phyloP scores from a whole-genome alignment of 1,140 invertebrate species.

The Agrypnia vestita region DNA sequence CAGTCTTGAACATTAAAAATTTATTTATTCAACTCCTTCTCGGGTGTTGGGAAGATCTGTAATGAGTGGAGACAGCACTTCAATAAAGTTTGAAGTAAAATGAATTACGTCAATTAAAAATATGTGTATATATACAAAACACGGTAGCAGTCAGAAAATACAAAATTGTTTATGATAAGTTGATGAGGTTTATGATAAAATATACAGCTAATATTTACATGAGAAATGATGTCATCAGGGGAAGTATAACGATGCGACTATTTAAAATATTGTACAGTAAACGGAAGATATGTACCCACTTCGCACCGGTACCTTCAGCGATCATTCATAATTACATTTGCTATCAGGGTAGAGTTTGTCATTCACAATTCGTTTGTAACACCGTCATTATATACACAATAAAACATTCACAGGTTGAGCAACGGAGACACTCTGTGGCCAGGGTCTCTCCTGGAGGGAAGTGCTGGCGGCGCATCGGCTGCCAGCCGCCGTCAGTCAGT shows the following conservation, averaged over 20 bases:
- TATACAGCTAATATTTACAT: too few relatives aligned
- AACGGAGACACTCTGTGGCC: background rate
- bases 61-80: too few relatives aligned
- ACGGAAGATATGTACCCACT: slow-evolving; percentile 21
- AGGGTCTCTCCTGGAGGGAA: background rate
- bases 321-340: too few relatives aligned
- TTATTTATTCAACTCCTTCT: slow-evolving; percentile 9
- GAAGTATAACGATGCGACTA: too few relatives aligned
- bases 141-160: background rate
- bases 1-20: slow-evolving; percentile 31
- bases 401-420: background rate
- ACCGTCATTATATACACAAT: too few relatives aligned
- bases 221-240: too few relatives aligned
- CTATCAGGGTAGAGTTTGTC: too few relatives aligned
- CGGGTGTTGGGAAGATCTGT: background rate
- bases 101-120: too few relatives aligned
- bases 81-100: too few relatives aligned
- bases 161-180: background rate
- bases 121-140: background rate
- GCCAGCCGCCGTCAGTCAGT: background rate
- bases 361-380: too few relatives aligned
- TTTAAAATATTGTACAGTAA: background rate
- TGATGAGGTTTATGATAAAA: too few relatives aligned
- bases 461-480: background rate
- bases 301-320: too few relatives aligned